Base-by-base conservation (phyloP, 2,888 invertebrate genomes). In the Smittia aterrima region DNA sequence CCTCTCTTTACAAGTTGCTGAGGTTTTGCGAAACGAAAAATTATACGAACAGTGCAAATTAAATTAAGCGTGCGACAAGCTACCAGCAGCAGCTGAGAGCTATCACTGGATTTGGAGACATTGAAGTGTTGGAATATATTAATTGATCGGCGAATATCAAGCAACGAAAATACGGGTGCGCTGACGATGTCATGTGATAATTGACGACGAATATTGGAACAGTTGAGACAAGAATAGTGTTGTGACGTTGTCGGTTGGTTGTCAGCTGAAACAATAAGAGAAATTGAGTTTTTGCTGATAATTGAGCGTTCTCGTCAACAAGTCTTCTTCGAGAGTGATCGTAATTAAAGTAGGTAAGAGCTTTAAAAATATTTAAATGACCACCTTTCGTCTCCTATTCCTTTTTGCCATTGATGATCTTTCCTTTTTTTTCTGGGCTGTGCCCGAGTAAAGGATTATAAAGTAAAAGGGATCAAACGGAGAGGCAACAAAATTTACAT, bases 391-490 rank as follows among this genome's bases (percentile, higher is more conserved):
- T n/a, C 32, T 32, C 32, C 9, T 32, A 32, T 32, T 32, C 32
- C 32, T 32, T 9, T 32, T 32, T 32, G 16, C 47, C 47, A n/a
- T 47, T 47, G 16, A 47, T 47, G 47, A 47, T n/a, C 47, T 11
- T 58, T n/a, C 13, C 18, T 2, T 7, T 47, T 16, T 47, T 2
- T 47, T 47, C 11, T 58, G 20, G 58, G 22, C 13, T 22, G 22
- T 6, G 58, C 18, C 58, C n/a, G n/a, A n/a, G n/a, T 18, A 58
- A 58, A 58, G 22, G 58, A 58, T 58, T 58, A 58, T 58, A n/a
- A n/a, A n/a, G 58, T 58, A 22, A 58, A 58, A 58, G 58, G 58
- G 58, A 22, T 22, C 58, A 47, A n/a, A 7, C n/a, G n/a, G n/a
- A 3, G 16, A 47, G 11, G 18, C 18, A 22, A 13, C n/a, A 13